A percentile compares a stretch with the other conserved stretches of the same genome.
phyloP scores from a whole-genome alignment of 1,140 invertebrate genomes.

The Heliothis virescens region DNA sequence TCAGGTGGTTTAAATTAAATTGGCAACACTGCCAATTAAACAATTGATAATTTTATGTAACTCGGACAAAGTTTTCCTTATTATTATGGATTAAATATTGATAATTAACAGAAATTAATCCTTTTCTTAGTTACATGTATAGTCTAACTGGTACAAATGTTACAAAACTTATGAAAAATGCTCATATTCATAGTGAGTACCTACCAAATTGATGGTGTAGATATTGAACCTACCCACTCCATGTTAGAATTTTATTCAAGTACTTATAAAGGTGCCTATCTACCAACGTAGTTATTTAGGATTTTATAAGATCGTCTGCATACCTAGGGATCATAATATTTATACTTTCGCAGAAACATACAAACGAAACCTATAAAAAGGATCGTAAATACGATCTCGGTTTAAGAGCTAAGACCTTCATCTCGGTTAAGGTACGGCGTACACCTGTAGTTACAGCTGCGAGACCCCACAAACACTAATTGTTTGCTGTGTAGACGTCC shows the following conservation, averaged over 20 bases:
- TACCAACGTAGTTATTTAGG: neutral
- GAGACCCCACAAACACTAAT: constrained; percentile 37
- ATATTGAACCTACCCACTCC: too few species aligned
- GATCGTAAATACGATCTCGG: constrained; percentile 18
- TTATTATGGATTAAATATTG: neutral
- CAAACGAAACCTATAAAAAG: constrained; percentile 24
- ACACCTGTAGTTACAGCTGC: constrained; percentile 35
- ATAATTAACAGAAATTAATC: too few species aligned
- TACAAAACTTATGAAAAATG: too few species aligned
- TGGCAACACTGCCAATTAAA: constrained; percentile 8
- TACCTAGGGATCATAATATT: constrained; percentile 18
- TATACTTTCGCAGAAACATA: constrained; percentile 11
- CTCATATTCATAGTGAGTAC: too few species aligned
- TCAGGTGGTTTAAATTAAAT: constrained; percentile 18
- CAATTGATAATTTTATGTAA: constrained; percentile 15
- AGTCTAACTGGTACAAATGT: too few species aligned
- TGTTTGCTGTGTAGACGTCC: constrained; percentile 54
- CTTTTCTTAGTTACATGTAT: too few species aligned
- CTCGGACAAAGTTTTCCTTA: neutral
- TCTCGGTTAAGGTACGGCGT: constrained; percentile 12
- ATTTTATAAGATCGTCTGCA: constrained; percentile 26
- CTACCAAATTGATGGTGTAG: too few species aligned
- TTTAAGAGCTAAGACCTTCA: constrained; percentile 18
- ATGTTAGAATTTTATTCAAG: too few species aligned
- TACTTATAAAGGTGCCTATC: neutral